Evolutionary conservation across 2,797 vertebrate genomes (phyloP).

Genomic region (Mastacembelus armatus): DNA sequence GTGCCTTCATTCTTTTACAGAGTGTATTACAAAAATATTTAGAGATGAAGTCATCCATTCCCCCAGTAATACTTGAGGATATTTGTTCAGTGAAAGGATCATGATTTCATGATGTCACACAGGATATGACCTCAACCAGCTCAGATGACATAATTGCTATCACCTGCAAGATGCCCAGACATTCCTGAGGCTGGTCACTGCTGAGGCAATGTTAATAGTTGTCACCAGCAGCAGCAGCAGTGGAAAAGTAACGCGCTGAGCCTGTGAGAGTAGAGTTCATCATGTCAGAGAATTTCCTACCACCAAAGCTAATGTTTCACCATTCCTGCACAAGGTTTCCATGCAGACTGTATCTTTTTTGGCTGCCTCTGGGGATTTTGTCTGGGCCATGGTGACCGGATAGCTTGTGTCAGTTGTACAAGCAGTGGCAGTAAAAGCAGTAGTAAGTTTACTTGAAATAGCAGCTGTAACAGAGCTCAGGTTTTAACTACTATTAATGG

Average conservation of each 20-base stretch:
- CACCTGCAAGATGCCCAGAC: constrained; percentile 65
- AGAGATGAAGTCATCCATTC: constrained; percentile 63
- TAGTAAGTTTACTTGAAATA: constrained; percentile 30
- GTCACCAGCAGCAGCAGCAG: constrained; percentile 29
- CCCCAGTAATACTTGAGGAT: constrained; percentile 42
- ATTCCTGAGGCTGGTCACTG: constrained; percentile 49
- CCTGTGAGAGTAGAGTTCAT: constrained; percentile 35
- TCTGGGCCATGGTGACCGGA: constrained; percentile 70
- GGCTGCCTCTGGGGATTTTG: constrained; percentile 62
- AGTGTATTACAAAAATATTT: constrained; percentile 67
- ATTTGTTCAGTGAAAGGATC: constrained; percentile 58
- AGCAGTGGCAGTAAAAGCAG: constrained; percentile 44
- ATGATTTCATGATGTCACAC: constrained; percentile 55
- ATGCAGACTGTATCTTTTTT: constrained; percentile 43
- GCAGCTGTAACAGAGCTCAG: constrained; percentile 6
- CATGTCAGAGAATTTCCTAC: constrained; percentile 52
- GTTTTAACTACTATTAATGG: constrained; percentile 39
- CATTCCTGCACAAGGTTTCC: constrained; percentile 47
- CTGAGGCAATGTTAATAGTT: constrained; percentile 38
- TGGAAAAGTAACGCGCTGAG: constrained; percentile 26
- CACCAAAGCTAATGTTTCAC: constrained; percentile 36
- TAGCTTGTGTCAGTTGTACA: constrained; percentile 42
- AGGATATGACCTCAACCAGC: constrained; percentile 66
- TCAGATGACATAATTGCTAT: constrained; percentile 73
- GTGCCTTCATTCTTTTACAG: constrained; percentile 68